Evolutionary conservation across 2,113 vertebrate species (phyloP).

Genomic region (Erythrocercus mccallii): DNA sequence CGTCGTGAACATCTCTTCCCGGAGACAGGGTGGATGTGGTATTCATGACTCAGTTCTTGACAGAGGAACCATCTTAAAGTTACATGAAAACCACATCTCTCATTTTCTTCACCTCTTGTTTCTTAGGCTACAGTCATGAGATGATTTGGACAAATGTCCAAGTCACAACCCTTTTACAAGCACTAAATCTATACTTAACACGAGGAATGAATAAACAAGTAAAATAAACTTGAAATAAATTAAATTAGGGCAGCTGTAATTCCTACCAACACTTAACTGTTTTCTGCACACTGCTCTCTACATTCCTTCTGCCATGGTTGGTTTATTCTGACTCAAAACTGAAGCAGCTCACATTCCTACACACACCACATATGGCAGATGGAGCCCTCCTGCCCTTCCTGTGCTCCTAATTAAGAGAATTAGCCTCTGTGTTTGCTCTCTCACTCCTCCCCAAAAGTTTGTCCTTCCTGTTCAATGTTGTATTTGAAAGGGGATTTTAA

Average conservation of each 20-base stretch:
- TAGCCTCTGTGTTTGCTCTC: not conserved
- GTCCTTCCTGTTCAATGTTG: not conserved
- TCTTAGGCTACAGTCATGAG: not conserved
- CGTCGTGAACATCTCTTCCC: not conserved
- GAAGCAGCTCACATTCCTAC: not conserved
- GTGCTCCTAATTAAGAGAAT: not conserved
- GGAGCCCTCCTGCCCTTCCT: not conserved
- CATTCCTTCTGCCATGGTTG: not conserved
- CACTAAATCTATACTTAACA: not conserved
- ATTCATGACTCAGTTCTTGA: conserved; percentile 45
- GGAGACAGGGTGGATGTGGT: conserved; percentile 43
- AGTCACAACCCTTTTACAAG: not conserved
- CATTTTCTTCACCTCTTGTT: not conserved
- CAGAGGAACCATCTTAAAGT: not conserved
- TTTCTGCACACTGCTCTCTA: not conserved
- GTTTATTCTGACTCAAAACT: not conserved
- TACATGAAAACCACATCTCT: not conserved
- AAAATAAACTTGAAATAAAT: not conserved
- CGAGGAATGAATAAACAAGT: not conserved
- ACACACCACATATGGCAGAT: not conserved
- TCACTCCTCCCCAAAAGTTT: not conserved
- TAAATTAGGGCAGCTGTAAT: not conserved
- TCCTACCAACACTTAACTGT: not conserved
- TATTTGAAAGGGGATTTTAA: not conserved
- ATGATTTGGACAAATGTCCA: not conserved